Evolutionary conservation across 2,113 vertebrate species (phyloP).

Genomic region (Lampris incognitus): DNA sequence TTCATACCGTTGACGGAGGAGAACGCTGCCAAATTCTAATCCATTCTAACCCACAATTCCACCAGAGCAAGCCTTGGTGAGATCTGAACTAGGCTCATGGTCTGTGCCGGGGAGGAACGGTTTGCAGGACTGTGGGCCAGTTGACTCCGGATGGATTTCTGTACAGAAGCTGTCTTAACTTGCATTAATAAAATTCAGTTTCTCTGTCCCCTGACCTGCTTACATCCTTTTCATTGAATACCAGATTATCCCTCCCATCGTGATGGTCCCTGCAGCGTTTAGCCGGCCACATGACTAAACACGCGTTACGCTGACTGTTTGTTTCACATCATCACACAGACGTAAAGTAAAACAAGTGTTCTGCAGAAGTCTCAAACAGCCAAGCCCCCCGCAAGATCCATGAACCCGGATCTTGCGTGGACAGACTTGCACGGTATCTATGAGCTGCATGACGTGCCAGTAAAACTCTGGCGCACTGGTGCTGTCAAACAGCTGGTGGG

Average conservation of each 20-base stretch:
- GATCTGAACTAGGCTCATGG: conserved; percentile 15
- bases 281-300: background rate
- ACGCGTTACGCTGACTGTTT: too few relatives aligned
- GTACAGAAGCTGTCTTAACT: conserved; percentile 65
- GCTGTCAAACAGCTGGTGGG: too few relatives aligned
- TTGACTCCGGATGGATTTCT: conserved; percentile 21
- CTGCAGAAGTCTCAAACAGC: too few relatives aligned
- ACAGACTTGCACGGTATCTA: too few relatives aligned
- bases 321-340: too few relatives aligned
- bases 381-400: too few relatives aligned
- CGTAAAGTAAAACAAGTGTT: too few relatives aligned
- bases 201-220: conserved; percentile 49
- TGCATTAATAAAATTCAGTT: conserved; percentile 72
- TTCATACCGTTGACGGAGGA: conserved; percentile 36
- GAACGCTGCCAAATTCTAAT: conserved; percentile 56
- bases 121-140: conserved; percentile 33
- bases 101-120: conserved; percentile 14
- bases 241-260: background rate
- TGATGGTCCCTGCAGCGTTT: background rate
- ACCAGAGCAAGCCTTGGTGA: conserved; percentile 20
- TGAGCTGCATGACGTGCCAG: too few relatives aligned
- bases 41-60: conserved; percentile 10
- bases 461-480: too few relatives aligned
- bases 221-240: conserved; percentile 22
- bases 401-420: too few relatives aligned